phyloP scores from a whole-genome alignment of 37 sponge, comb jelly and placozoan species.

The Oopsacas minuta region DNA sequence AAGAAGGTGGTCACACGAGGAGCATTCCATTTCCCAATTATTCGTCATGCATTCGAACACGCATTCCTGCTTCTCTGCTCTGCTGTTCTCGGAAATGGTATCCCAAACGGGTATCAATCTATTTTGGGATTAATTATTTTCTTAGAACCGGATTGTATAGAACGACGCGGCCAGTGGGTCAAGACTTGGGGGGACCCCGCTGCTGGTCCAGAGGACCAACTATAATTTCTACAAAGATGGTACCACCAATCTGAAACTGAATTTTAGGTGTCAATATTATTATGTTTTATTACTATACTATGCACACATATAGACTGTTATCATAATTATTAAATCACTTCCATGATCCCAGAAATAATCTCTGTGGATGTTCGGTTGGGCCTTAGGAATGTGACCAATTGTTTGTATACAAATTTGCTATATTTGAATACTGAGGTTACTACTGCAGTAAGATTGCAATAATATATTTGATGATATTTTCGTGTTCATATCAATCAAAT shows the following conservation, averaged over 20 bases:
- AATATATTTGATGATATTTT: too few relatives aligned
- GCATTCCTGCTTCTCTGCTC: slow-evolving; percentile 49
- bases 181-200: not conserved
- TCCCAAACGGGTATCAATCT: not conserved
- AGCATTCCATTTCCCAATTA: slow-evolving; percentile 54
- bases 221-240: not conserved
- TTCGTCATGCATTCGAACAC: slow-evolving; percentile 71
- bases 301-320: slow-evolving; percentile 17
- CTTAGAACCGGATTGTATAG: not conserved
- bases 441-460: too few relatives aligned
- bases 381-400: too few relatives aligned
- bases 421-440: too few relatives aligned
- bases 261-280: not conserved
- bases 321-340: slow-evolving; percentile 16
- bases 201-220: not conserved
- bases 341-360: too few relatives aligned
- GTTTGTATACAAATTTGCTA: too few relatives aligned
- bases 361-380: too few relatives aligned
- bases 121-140: slow-evolving; percentile 1
- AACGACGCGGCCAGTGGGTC: not conserved
- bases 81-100: slow-evolving; percentile 29
- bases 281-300: slow-evolving; percentile 14
- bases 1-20: slow-evolving; percentile 52
- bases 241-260: not conserved
- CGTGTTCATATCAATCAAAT: too few relatives aligned